Conservation (phyloP, 2,888 invertebrate species). For the Neoaliturus tenellus region DNA sequence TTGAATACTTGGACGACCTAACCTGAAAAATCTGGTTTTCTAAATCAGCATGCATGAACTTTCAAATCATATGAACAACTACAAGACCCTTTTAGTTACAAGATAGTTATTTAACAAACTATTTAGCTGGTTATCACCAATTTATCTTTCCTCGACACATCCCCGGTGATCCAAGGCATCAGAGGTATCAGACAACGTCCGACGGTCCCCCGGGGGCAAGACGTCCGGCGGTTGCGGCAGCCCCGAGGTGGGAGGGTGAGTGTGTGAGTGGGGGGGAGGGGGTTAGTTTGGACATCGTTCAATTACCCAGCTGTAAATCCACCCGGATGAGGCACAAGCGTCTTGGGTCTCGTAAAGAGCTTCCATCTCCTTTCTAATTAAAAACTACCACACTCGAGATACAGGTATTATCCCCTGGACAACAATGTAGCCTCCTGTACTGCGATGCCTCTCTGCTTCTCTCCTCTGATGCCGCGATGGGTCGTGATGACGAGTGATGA, state of each 20-base stretch:
- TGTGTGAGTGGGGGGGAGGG: neutral
- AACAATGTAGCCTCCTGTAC: neutral
- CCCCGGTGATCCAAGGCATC: neutral
- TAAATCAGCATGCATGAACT: too few relatives aligned
- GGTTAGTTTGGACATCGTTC: constrained; percentile 47
- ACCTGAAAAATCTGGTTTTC: too few relatives aligned
- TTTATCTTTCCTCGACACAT: neutral
- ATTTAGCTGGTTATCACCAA: too few relatives aligned
- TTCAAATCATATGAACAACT: too few relatives aligned
- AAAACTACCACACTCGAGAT: constrained; percentile 27
- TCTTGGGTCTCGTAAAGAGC: constrained; percentile 52
- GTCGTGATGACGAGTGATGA: too few relatives aligned
- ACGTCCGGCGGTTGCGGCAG: neutral
- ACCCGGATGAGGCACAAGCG: constrained; percentile 45
- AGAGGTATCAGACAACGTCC: neutral
- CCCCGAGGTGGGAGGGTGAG: neutral
- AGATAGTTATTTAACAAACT: too few relatives aligned
- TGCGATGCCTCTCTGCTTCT: neutral
- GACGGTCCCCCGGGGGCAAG: neutral
- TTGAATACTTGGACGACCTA: too few relatives aligned
- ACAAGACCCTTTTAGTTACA: too few relatives aligned
- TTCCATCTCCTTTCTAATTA: constrained; percentile 28
- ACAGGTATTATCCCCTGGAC: constrained; percentile 24
- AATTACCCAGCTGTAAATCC: constrained; percentile 53
- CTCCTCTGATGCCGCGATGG: neutral